Percentiles rank a stretch among this genome's conserved stretches.
These are phyloP conservation scores for Cephus nigrinus DNA, from an alignment of 2,888 invertebrate species.

Conservation along the genomic window DNA sequence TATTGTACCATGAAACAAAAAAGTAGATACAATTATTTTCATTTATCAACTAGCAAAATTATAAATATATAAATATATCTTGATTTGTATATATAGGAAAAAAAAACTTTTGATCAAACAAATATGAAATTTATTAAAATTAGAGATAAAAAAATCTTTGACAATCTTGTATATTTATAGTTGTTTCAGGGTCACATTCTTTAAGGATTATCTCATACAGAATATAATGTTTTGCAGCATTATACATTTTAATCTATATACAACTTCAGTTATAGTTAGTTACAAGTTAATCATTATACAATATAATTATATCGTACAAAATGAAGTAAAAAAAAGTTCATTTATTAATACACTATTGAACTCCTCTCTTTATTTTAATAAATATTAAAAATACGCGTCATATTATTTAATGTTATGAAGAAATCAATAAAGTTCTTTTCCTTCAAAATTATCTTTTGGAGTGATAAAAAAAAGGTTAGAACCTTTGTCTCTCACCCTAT, in stretches of 20 bases:
- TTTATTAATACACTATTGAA: not conserved
- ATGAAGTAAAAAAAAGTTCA: not conserved
- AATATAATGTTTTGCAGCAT: not conserved
- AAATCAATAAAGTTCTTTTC: not conserved
- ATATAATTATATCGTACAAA: not conserved
- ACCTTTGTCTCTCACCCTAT: conserved; percentile 37
- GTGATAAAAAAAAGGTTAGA: not conserved
- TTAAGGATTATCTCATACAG: not conserved
- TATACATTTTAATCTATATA: not conserved
- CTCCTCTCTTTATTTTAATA: not conserved
- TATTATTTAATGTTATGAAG: not conserved
- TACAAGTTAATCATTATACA: not conserved
- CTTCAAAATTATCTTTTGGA: not conserved
- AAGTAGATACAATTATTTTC: not conserved
- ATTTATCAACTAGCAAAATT: no score
- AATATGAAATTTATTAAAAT: not conserved
- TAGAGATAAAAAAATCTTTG: not conserved
- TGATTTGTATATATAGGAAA: not conserved
- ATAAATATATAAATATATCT: not conserved
- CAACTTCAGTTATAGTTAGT: not conserved
- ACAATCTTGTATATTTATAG: not conserved
- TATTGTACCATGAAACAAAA: not conserved
- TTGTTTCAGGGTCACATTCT: not conserved
- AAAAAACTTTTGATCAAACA: not conserved
- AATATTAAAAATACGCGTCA: not conserved